Evolutionary conservation across 2,797 vertebrate genomes (phyloP).

Genomic region (Momotus momota): DNA sequence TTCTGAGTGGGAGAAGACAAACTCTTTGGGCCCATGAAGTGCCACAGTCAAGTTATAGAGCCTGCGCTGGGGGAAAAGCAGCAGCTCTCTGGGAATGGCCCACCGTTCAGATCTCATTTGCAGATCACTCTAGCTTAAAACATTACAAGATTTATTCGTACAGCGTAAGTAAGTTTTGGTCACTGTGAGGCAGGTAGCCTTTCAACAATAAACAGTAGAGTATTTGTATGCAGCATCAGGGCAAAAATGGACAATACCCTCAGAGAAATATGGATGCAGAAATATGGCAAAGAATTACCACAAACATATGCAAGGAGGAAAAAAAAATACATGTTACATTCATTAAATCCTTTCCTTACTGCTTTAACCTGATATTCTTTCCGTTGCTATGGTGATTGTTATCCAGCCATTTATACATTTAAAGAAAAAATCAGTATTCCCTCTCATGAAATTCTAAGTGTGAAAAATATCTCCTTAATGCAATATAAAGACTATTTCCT

Average conservation of each 20-base stretch:
- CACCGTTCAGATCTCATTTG: neutral
- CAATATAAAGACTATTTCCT: conserved; percentile 48
- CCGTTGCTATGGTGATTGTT: conserved; percentile 56
- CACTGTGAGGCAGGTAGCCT: neutral
- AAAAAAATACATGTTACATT: neutral
- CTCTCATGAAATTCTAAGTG: conserved; percentile 41
- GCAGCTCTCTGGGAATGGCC: neutral
- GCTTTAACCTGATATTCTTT: conserved; percentile 23
- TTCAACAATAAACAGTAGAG: neutral
- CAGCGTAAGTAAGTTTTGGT: neutral
- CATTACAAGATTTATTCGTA: neutral
- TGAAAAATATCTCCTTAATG: conserved; percentile 36
- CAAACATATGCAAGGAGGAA: neutral
- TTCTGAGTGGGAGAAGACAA: neutral
- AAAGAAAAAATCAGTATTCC: conserved; percentile 47
- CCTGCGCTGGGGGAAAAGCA: neutral
- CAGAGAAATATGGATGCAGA: neutral
- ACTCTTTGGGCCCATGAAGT: neutral
- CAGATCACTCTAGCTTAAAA: neutral
- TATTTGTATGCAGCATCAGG: neutral
- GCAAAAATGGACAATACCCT: neutral
- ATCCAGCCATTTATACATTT: conserved; percentile 43
- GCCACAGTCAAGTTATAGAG: neutral
- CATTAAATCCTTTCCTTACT: conserved; percentile 18
- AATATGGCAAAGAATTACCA: neutral